Evolutionary conservation across 2,113 vertebrate species (phyloP).

Genomic region (Pampusana beccarii): DNA sequence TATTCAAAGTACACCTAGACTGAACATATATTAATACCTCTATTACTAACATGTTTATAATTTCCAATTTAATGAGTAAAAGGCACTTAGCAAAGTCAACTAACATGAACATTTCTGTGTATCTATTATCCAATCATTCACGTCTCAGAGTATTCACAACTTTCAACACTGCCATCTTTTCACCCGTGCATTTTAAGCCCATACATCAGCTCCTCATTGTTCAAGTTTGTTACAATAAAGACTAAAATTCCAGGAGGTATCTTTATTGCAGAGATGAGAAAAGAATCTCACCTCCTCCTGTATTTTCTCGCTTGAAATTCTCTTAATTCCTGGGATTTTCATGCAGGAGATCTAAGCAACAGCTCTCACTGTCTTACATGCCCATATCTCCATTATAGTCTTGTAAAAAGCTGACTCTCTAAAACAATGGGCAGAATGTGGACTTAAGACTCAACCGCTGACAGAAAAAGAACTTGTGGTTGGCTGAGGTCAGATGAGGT

Average conservation of each 20-base stretch:
- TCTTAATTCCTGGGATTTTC: background rate
- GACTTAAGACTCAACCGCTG: no score
- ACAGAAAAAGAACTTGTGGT: no score
- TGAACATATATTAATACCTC: background rate
- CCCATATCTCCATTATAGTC: no score
- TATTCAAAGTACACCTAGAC: conserved; percentile 19
- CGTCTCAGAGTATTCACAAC: background rate
- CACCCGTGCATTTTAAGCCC: background rate
- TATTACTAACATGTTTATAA: background rate
- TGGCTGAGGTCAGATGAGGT: background rate
- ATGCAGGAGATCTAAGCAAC: background rate
- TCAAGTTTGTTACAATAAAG: background rate
- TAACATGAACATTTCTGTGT: background rate
- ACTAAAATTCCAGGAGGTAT: background rate
- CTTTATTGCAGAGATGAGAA: background rate
- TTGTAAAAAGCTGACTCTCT: no score
- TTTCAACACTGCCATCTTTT: background rate
- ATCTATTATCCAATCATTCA: background rate
- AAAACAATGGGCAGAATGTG: no score
- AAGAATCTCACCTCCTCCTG: background rate
- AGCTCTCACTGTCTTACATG: background rate
- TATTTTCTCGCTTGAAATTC: background rate
- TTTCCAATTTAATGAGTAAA: background rate
- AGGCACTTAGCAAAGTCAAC: background rate
- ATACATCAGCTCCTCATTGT: background rate